Evolutionary conservation across 1,140 invertebrate genomes (phyloP).

Genomic region (Caenorhabditis brenneri): DNA sequence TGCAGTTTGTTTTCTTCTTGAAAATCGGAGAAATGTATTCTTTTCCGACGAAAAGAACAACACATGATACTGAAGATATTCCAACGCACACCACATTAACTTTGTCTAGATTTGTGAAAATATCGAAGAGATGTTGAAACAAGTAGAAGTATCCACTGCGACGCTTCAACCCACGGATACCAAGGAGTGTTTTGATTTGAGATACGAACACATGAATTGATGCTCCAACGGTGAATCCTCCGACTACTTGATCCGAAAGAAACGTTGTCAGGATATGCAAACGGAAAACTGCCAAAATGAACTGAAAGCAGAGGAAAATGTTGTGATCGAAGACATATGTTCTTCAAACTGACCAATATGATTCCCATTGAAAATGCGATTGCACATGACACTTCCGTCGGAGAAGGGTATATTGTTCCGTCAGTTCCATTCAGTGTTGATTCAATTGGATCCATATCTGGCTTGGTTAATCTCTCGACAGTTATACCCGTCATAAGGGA

Average conservation of each 20-base stretch:
- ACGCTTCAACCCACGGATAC: constrained; percentile 46
- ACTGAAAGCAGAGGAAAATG: no score
- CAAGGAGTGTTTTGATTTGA: constrained; percentile 66
- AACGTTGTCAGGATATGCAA: constrained; percentile 69
- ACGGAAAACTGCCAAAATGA: constrained; percentile 67
- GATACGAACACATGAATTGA: constrained; percentile 65
- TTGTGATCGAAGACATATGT: no score
- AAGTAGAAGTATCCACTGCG: constrained; percentile 43
- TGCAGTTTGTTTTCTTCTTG: constrained; percentile 56
- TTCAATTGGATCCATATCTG: neutral
- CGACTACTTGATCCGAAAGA: constrained; percentile 65
- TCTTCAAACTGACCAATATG: neutral
- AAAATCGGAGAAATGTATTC: constrained; percentile 63
- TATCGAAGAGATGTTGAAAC: constrained; percentile 50
- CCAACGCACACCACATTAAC: constrained; percentile 56
- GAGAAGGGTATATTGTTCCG: neutral
- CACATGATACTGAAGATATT: constrained; percentile 57
- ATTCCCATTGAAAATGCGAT: constrained; percentile 7
- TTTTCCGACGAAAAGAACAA: constrained; percentile 64
- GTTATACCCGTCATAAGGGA: constrained; percentile 72
- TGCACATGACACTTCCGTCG: constrained; percentile 23
- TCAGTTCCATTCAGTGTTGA: constrained; percentile 8
- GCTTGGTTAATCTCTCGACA: constrained; percentile 60
- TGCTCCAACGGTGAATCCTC: constrained; percentile 69
- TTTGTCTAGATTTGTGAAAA: neutral